Evolutionary conservation across 2,113 vertebrate genomes (phyloP), one percentile per base, ranked within the genome.

Genomic region (Protomyctophum bolini): DNA sequence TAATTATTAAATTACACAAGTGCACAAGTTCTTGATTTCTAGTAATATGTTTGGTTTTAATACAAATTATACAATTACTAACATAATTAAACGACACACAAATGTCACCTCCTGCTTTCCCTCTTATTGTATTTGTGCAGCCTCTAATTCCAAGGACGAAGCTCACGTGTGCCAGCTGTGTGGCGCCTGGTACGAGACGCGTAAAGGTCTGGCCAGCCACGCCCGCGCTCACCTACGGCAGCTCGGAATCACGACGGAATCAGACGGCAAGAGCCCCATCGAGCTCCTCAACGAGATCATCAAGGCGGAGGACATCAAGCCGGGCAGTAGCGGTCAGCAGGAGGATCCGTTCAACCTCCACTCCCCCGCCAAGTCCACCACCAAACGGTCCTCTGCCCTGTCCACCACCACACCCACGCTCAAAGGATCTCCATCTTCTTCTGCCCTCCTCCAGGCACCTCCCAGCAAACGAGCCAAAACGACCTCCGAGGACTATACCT

Each of bases 181-280:
- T 29, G 96, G 96, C 73, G 94, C 93, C 83, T 97, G 95, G 95
- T 97, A 95, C 66, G 96, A 96, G 91, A 96, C 95, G 54, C 94
- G 94, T 54, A 96, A 96, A 83, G 95, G 94, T 66, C 89, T 97
- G 70, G 93, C 95, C 63, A 95, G 93, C 82, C 96, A 97, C 10
- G 94, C 94, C 75, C 92, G 95, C 1, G 93, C 94, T 71, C 96
- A 97, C 75, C 91, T 97, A 80, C 95, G 94, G 66, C 94, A 96
- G 85, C 91, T 97, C 70, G 96, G 96, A 62, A 87, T 96, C 68
- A 65, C 51, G 92, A 91, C 50, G 86, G 90, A 66, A n/a, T n/a
- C n/a, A n/a, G 93, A 96, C 9, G 82, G 94, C 75, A 95, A 95
- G 83, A 91, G 92, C 75, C 93, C 96, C 7, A 95, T 96, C 83